Evolutionary conservation across 2,888 invertebrate species (phyloP), one percentile per base, ranked within the genome.

Genomic region (Plagiodera versicolora): DNA sequence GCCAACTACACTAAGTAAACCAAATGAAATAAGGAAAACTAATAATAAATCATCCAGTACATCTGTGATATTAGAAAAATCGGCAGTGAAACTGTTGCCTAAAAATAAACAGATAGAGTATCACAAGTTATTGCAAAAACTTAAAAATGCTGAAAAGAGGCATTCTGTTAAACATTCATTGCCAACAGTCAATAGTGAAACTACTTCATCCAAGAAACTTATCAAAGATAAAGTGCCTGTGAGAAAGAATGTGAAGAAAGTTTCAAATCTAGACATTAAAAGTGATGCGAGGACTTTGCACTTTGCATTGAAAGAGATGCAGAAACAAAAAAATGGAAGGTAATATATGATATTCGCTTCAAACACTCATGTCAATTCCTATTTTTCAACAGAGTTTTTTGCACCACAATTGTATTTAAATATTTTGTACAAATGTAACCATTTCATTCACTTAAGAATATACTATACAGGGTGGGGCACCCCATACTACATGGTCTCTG

Each of bases 81-180:
- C 79, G 0, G 73, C 75, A 10, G 71, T 80, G 18, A 79, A 78
- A 63, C 70, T 79, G 35, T 66, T 81, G 51, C 79, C 80, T 11
- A 74, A 76, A 67, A 75, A 72, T 6, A 77, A 80, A 68, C 80
- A 80, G 69, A 61, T 76, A 39, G 80, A 81, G 63, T 81, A 81
- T 69, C 75, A 75, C 39, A 70, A 73, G 60, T 66, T 81, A 50
- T 72, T 78, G 56, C 72, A 74, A 60, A 74, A 74, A 66, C 64
- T 81, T 44, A 72, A 75, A 58, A 72, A 71, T 56, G 77, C 78
- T 2, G 69, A 75, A 55, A 69, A 66, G 46, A 68, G 63, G 59
- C 61, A 64, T 17, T 58, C 63, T 46, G 24, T 62, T 11, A 64
- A 65, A 52, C 55, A 64, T n/a, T 46, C 50, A 45, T 65, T 68